phyloP scores from a whole-genome alignment of 2,113 vertebrate genomes.

The Cinclus cinclus region DNA sequence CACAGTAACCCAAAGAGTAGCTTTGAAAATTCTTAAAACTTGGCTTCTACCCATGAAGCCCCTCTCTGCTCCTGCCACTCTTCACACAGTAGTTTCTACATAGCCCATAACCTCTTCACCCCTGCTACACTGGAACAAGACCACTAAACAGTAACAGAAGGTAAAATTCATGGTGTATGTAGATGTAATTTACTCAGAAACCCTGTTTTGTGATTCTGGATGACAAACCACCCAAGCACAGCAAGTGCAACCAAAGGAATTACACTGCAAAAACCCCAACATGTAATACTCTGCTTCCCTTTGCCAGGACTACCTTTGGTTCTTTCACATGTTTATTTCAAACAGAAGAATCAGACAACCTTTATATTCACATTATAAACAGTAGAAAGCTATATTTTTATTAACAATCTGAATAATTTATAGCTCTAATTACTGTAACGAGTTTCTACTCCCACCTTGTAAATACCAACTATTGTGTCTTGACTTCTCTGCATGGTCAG shows the following conservation, averaged over 20 bases:
- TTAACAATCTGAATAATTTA: neutral
- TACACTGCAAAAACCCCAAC: neutral
- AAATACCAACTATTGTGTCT: neutral
- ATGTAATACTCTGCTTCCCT: neutral
- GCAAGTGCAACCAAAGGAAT: neutral
- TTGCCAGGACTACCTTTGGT: neutral
- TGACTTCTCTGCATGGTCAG: neutral
- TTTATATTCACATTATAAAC: neutral
- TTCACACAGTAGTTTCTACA: fast-evolving
- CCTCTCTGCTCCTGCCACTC: neutral
- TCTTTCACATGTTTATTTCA: neutral
- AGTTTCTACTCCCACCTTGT: neutral
- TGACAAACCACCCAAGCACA: neutral
- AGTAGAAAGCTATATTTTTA: neutral
- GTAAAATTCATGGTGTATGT: neutral
- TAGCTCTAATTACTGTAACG: neutral
- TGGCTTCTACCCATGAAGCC: neutral
- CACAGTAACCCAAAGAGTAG: neutral
- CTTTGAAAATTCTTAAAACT: neutral
- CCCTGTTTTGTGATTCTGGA: neutral
- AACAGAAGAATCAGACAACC: neutral
- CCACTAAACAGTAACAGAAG: neutral
- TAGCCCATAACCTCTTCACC: neutral
- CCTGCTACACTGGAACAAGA: neutral
- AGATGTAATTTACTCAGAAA: neutral